Evolutionary conservation across 2,888 invertebrate genomes (phyloP).

Genomic region (Oeneis ivallda): DNA sequence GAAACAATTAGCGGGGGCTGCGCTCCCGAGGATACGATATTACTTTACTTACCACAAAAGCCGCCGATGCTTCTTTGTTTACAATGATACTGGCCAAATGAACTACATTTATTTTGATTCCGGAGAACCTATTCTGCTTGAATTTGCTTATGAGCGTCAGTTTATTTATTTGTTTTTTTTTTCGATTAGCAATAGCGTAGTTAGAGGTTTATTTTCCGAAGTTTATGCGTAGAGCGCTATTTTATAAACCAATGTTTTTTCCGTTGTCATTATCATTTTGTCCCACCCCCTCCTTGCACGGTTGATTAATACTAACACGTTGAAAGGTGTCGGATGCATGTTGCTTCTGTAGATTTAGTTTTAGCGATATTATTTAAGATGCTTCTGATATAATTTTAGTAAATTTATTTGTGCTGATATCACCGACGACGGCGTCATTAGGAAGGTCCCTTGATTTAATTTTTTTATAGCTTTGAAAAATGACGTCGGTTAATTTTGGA

Average conservation of each 20-base stretch:
- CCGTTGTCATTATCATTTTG: conserved; percentile 67
- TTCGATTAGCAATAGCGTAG: conserved; percentile 65
- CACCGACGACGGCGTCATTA: conserved; percentile 38
- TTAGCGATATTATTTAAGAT: conserved; percentile 43
- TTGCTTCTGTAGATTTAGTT: conserved; percentile 65
- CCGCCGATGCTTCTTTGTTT: conserved; percentile 65
- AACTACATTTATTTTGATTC: conserved; percentile 79
- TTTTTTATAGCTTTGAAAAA: conserved; percentile 38
- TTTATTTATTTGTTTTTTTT: conserved; percentile 65
- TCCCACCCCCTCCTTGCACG: conserved; percentile 71
- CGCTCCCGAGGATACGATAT: conserved; percentile 37
- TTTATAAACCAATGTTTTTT: conserved; percentile 79
- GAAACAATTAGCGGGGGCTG: conserved; percentile 31
- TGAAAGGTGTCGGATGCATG: conserved; percentile 71
- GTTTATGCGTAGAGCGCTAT: conserved; percentile 73
- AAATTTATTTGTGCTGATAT: conserved; percentile 57
- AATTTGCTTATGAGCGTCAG: conserved; percentile 80
- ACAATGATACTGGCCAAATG: conserved; percentile 81
- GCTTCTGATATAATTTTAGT: conserved; percentile 69
- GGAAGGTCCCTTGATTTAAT: conserved; percentile 32
- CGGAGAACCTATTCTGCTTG: conserved; percentile 82
- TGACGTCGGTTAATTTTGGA: conserved; percentile 42
- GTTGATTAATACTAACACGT: conserved; percentile 67
- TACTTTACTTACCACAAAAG: conserved; percentile 39
- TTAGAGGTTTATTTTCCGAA: conserved; percentile 66